Evolutionary conservation across 2,797 vertebrate genomes (phyloP).

Genomic region (Coregonus sp.): DNA sequence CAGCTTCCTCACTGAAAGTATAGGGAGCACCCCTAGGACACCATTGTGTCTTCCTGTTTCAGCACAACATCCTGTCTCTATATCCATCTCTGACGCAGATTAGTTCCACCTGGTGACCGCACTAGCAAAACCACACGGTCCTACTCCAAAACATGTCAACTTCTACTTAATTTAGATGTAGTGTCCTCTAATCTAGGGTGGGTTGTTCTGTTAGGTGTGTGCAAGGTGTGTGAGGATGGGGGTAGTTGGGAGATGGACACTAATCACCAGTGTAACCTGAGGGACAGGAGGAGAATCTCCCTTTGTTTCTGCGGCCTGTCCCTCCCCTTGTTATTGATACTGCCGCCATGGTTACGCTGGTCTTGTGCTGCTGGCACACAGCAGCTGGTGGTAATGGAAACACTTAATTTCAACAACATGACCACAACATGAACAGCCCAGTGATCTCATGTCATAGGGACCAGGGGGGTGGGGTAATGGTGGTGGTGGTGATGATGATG

Average conservation of each 20-base stretch:
- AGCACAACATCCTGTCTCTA: no score
- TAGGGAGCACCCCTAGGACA: no score
- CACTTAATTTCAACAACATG: not conserved
- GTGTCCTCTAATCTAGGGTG: no score
- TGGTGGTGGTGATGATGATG: conserved; percentile 32
- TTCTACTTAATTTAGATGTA: no score
- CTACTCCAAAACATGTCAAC: no score
- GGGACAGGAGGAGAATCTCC: conserved; percentile 67
- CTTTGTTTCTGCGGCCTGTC: conserved; percentile 61
- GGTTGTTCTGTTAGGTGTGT: conserved; percentile 1
- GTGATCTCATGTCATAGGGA: not conserved
- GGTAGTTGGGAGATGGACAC: conserved; percentile 28
- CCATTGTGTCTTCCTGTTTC: no score
- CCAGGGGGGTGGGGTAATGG: conserved; percentile 11
- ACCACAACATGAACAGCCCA: no score
- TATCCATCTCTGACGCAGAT: no score
- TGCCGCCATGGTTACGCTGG: conserved; percentile 58
- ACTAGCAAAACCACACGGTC: no score
- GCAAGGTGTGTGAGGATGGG: conserved; percentile 16
- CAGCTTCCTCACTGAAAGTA: no score
- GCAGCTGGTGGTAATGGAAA: conserved; percentile 33
- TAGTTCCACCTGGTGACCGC: no score
- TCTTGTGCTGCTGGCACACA: conserved; percentile 19
- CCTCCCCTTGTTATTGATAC: conserved; percentile 56
- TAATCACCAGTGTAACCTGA: conserved; percentile 71